Evolutionary conservation across 2,888 invertebrate genomes (phyloP), one percentile per base, ranked within the genome.

Genomic region (Syritta pipiens): DNA sequence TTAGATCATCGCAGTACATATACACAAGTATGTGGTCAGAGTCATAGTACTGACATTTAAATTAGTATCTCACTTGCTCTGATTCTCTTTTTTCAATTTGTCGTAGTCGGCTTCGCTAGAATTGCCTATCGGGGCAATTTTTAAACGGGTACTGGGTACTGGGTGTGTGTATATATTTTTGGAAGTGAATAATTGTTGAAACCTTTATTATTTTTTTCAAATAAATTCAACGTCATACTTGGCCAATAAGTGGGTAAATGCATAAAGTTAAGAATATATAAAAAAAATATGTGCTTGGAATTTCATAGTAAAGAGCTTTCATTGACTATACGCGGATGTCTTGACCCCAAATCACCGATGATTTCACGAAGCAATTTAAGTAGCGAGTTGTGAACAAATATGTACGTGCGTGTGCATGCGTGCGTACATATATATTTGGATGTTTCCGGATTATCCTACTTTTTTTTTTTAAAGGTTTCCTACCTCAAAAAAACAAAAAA

Each of bases 1-100:
- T 60, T 60, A 60, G 60, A 48, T 60, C 60, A 60, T 48, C 30
- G 24, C 24, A 32, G 32, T 12, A 20, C 5, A 32, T 49, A 7
- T 49, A 49, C 19, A 22, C 53, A 35, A 35, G 32, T 10, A 32
- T 10, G n/a, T 10, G 32, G n/a, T n/a, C n/a, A n/a, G n/a, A n/a
- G 32, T 10, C 32, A 32, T 9, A n/a, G 12, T 30, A 30, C 42
- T 57, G 30, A 19, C 30, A 44, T 59, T 44, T 44, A 5, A 6
- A 22, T 44, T 30, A 26, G 3, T 12, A 37, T n/a, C 12, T 12
- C 14, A 37, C 22, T 12, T 12, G 22, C 20, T 20, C 7, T 17
- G n/a, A 7, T 40, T 40, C 17, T 46, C 12, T 14, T 46, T 46
- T 26, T 37, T 5, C 7, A 48, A 17, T 12, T 12, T 48, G 28